Evolutionary conservation across 1,140 invertebrate genomes (phyloP), one percentile per base, ranked within the genome.

Genomic region (Neodiprion pinetum): DNA sequence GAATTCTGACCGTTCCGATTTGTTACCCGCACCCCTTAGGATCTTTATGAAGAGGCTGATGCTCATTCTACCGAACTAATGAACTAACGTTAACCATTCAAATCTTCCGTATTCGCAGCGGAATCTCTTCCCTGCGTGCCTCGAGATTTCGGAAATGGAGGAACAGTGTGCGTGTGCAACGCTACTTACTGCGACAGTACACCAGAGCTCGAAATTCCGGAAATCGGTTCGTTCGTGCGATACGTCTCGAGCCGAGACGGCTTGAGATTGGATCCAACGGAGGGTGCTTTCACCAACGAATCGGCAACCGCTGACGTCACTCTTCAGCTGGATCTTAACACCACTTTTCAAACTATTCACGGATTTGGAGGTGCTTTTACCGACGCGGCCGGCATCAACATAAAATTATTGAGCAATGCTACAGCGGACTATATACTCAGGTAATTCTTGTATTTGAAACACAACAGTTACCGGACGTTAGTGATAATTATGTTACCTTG

Each of bases 321-420:
- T 17, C n/a, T 61, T 12, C 53, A 7, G 4, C 53, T 61, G 53
- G n/a, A 61, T 61, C 11, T 17, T 17, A 3, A 61, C 53, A 61
- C n/a, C 0, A 61, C 53, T 1, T 92, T 89, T 78, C 94, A 95
- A 81, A 90, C 73, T 28, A 91, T 95, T 9, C 75, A 92, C 71
- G 96, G 96, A 0, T 97, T 96, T 84, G 96, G 96, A 0, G 96
- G 95, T 14, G 94, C 96, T 1, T 95, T 97, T 76, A 98, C 96
- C 0, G 97, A 98, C 85, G 88, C 96, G 0, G 92, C 94, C 1
- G 93, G 92, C 1, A 92, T 96, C n/a, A 94, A 97, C 80, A 92
- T 96, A 74, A 88, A 88, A 1, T 91, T 85, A 7, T 86, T 96
- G 10, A 89, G 91, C 5, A 61, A 83, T 11, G 74, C 78, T 2